A percentile compares a stretch with the other conserved stretches of the same genome.
phyloP scores from a whole-genome alignment of 2,888 invertebrate genomes.

The Dynastes tityus region DNA sequence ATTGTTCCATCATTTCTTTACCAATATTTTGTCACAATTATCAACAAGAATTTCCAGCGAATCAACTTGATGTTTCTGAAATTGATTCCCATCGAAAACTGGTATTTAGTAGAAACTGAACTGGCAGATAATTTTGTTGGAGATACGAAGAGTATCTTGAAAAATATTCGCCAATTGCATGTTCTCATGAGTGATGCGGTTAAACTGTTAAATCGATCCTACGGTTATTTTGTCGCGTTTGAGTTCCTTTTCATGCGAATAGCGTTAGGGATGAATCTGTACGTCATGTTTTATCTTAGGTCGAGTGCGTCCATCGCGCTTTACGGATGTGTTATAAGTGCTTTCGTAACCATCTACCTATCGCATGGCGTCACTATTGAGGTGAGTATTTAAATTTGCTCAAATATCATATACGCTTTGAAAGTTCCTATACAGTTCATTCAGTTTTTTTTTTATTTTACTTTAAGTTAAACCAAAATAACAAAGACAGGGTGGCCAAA shows the following conservation, averaged over 20 bases:
- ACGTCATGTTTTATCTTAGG: not conserved
- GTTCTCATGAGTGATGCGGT: conserved; percentile 33
- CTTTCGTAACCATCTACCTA: not conserved
- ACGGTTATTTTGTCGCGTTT: conserved; percentile 30
- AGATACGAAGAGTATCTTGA: conserved; percentile 3
- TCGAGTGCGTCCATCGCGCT: not conserved
- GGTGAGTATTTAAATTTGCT: not conserved
- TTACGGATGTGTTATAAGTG: not conserved
- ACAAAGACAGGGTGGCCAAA: too few species aligned
- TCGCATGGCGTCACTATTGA: not conserved
- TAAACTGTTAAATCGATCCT: conserved; percentile 18
- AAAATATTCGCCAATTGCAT: conserved; percentile 28
- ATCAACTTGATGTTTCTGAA: conserved; percentile 26
- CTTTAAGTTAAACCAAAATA: too few species aligned
- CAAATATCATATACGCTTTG: too few species aligned
- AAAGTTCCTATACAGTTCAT: too few species aligned
- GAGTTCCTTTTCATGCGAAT: conserved; percentile 11
- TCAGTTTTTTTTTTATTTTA: too few species aligned
- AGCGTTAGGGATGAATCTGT: conserved; percentile 13
- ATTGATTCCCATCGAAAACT: conserved; percentile 17
- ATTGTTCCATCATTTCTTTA: conserved; percentile 12
- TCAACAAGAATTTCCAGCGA: conserved; percentile 22
- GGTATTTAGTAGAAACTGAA: not conserved
- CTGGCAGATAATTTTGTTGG: not conserved
- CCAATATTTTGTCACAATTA: conserved; percentile 11